Evolutionary conservation across 2,797 vertebrate species (phyloP).

Genomic region (Pangasius macronema): DNA sequence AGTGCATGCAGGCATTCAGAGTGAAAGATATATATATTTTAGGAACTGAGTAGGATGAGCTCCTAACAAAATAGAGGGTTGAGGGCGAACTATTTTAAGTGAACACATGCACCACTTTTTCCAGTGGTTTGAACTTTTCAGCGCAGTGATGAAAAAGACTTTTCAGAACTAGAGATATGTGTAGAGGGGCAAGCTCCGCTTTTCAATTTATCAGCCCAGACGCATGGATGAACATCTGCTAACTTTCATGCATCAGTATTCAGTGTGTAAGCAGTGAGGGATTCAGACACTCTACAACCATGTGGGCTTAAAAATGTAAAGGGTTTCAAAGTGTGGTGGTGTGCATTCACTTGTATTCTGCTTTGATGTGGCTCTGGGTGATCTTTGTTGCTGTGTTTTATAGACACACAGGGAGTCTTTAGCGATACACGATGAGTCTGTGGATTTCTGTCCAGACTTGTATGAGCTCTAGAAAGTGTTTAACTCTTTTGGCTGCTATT

Average conservation of each 20-base stretch:
- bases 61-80: slow-evolving; percentile 6
- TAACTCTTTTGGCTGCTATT: slow-evolving; percentile 53
- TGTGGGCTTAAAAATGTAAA: slow-evolving; percentile 48
- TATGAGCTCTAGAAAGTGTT: slow-evolving; percentile 52
- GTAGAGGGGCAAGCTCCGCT: background rate
- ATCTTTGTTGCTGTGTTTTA: slow-evolving; percentile 35
- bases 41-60: slow-evolving; percentile 7
- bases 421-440: slow-evolving; percentile 42
- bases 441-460: slow-evolving; percentile 45
- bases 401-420: slow-evolving; percentile 24
- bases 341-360: slow-evolving; percentile 44
- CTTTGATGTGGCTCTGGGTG: slow-evolving; percentile 45
- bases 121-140: slow-evolving; percentile 29
- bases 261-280: slow-evolving; percentile 1
- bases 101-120: slow-evolving; percentile 6
- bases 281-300: slow-evolving; percentile 19
- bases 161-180: background rate
- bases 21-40: background rate
- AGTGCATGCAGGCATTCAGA: background rate
- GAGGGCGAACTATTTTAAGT: slow-evolving; percentile 27
- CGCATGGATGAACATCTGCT: background rate
- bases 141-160: background rate
- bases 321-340: slow-evolving; percentile 35
- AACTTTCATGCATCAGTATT: background rate
- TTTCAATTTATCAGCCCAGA: slow-evolving; percentile 13